Percentiles rank a stretch among this genome's conserved stretches.
Evolutionary conservation across 2,888 invertebrate genomes (phyloP).

Genomic region (Miltochrista miniata): DNA sequence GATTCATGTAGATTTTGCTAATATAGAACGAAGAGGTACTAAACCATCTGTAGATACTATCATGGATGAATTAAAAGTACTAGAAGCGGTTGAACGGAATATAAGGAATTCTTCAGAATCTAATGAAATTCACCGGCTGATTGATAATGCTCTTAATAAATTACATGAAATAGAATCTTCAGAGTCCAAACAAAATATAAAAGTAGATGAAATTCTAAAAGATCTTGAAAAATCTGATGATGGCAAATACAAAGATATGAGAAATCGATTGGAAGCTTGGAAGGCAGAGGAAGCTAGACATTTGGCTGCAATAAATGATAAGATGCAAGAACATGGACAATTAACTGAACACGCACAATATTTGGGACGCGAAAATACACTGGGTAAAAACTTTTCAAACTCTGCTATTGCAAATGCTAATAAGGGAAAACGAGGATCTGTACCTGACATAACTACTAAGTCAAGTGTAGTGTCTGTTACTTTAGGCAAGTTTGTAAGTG

Average conservation of each 20-base stretch:
- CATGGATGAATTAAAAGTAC: slow-evolving; percentile 48
- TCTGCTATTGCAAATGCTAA: background rate
- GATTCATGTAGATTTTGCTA: slow-evolving; percentile 41
- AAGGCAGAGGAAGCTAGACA: slow-evolving; percentile 35
- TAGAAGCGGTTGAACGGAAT: slow-evolving; percentile 50
- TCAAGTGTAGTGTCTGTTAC: background rate
- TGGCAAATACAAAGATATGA: slow-evolving; percentile 27
- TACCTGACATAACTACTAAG: background rate
- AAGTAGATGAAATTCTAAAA: slow-evolving; percentile 46
- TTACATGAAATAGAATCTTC: slow-evolving; percentile 33
- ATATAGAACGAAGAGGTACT: slow-evolving; percentile 28
- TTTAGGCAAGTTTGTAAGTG: background rate
- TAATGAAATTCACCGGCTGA: slow-evolving; percentile 47
- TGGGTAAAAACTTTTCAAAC: background rate
- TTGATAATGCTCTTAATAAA: slow-evolving; percentile 46
- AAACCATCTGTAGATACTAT: slow-evolving; percentile 47
- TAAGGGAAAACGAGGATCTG: background rate
- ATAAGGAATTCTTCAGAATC: slow-evolving; percentile 46
- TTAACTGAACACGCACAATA: slow-evolving; percentile 1
- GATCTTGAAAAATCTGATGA: slow-evolving; percentile 41
- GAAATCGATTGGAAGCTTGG: slow-evolving; percentile 38
- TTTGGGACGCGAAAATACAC: background rate
- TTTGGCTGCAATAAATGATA: slow-evolving; percentile 26
- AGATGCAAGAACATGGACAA: slow-evolving; percentile 26
- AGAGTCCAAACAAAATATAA: slow-evolving; percentile 37